Conservation (phyloP, 2,113 vertebrate genomes). For the Petrocephalus zakoni region DNA sequence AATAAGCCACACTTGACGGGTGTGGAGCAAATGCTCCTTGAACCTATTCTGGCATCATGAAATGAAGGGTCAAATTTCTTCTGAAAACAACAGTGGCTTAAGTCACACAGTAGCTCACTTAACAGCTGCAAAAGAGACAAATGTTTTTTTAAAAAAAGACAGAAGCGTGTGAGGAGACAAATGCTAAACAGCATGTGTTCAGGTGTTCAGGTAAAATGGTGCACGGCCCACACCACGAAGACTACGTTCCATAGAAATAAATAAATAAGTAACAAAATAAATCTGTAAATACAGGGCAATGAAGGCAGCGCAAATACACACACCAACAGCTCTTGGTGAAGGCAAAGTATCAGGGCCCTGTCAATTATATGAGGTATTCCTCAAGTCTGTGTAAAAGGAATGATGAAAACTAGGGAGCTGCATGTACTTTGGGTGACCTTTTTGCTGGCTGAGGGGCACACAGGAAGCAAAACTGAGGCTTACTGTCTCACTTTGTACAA, state of each 20-base stretch:
- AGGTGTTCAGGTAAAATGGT: not conserved
- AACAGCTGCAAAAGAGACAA: not conserved
- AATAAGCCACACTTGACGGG: not conserved
- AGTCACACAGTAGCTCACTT: not conserved
- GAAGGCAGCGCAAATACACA: not conserved
- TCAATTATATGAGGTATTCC: slow-evolving; percentile 17
- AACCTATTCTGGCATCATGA: not conserved
- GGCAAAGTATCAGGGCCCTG: slow-evolving; percentile 14
- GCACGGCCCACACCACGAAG: not conserved
- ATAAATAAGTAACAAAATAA: not conserved
- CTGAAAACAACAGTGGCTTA: not conserved
- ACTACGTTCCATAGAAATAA: not conserved
- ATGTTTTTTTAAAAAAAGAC: not conserved
- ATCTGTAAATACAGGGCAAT: slow-evolving; percentile 14
- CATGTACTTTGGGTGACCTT: not conserved
- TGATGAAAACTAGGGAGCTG: not conserved
- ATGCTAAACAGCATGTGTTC: not conserved
- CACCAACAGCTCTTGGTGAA: not conserved
- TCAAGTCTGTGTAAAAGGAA: slow-evolving; percentile 20
- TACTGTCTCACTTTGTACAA: not conserved
- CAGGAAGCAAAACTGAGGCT: not conserved
- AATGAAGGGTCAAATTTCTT: not conserved
- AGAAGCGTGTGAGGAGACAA: not conserved
- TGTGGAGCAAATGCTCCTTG: not conserved
- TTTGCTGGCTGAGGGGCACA: not conserved